A percentile compares a stretch with the other conserved stretches of the same genome.
Evolutionary conservation across 2,113 vertebrate genomes (phyloP).

Genomic region (Halcyon malimbica): DNA sequence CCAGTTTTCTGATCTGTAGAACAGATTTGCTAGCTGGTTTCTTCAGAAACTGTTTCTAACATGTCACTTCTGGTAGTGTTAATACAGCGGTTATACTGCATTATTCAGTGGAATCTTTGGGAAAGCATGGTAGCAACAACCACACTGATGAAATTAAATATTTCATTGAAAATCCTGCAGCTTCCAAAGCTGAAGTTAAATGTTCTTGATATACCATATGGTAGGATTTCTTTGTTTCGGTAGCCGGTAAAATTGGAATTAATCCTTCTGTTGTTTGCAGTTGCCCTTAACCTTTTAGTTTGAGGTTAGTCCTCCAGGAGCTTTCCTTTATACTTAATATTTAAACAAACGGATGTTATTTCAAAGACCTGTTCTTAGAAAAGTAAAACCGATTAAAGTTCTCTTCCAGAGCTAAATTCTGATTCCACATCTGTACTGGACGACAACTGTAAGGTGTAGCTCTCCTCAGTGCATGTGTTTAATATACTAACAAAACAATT

Average conservation of each 20-base stretch:
- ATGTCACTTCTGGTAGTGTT: not conserved
- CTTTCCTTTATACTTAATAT: not conserved
- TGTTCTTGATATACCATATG: not conserved
- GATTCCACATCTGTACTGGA: not conserved
- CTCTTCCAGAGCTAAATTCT: not conserved
- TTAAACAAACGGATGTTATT: not conserved
- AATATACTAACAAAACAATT: not conserved
- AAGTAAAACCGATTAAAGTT: not conserved
- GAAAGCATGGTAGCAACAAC: not conserved
- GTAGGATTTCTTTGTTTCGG: not conserved
- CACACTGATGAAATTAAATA: not conserved
- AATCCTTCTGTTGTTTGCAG: not conserved
- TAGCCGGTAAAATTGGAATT: not conserved
- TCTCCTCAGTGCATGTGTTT: not conserved
- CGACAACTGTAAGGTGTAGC: not conserved
- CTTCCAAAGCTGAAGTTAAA: not conserved
- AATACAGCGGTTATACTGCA: not conserved
- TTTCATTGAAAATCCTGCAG: not conserved
- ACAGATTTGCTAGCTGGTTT: not conserved
- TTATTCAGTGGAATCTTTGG: conserved; percentile 31
- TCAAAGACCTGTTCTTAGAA: not conserved
- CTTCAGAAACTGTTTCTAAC: not conserved
- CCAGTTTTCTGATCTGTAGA: not conserved
- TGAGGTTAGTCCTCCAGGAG: not conserved
- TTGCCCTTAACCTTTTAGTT: conserved; percentile 5